A percentile compares a stretch with the other conserved stretches of the same genome.
These are phyloP conservation scores for Euleptes europaea DNA, from an alignment of 2,113 vertebrate species.

Conservation along the genomic window DNA sequence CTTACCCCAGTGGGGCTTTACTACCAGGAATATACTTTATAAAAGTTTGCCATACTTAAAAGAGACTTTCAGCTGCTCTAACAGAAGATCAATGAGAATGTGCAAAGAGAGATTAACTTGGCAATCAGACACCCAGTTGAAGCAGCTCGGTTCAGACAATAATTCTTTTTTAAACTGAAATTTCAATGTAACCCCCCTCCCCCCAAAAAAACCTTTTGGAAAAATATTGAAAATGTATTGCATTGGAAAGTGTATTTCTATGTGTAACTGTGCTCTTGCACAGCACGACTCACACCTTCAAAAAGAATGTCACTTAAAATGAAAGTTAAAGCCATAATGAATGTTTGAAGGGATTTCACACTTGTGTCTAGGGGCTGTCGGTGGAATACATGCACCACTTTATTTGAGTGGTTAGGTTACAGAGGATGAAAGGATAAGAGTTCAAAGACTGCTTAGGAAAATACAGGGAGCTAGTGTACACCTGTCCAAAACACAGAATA, in stretches of 20 bases:
- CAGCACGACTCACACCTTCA: constrained; percentile 27
- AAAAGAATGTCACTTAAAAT: constrained; percentile 54
- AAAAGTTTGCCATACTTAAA: constrained; percentile 79
- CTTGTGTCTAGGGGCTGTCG: constrained; percentile 58
- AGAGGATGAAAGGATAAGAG: constrained; percentile 63
- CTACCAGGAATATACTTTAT: constrained; percentile 84
- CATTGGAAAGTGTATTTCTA: neutral
- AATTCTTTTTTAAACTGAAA: constrained; percentile 29
- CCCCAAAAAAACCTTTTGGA: constrained; percentile 12
- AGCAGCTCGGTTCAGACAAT: constrained; percentile 43
- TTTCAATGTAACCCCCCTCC: neutral
- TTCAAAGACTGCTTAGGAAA: constrained; percentile 64
- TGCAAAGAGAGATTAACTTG: constrained; percentile 78
- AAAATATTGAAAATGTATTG: neutral
- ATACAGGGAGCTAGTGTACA: constrained; percentile 58
- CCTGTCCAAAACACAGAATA: constrained; percentile 42
- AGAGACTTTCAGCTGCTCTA: constrained; percentile 82
- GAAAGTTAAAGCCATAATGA: constrained; percentile 48
- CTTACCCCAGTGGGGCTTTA: constrained; percentile 74
- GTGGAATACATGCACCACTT: constrained; percentile 63
- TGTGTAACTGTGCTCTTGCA: neutral
- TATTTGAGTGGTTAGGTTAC: constrained; percentile 69
- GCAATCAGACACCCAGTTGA: constrained; percentile 70
- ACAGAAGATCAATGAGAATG: constrained; percentile 80
- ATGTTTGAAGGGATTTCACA: constrained; percentile 72